A percentile compares a stretch with the other conserved stretches of the same genome.
Conservation (phyloP, 2,797 vertebrate genomes). For the Microcaecilia unicolor region DNA sequence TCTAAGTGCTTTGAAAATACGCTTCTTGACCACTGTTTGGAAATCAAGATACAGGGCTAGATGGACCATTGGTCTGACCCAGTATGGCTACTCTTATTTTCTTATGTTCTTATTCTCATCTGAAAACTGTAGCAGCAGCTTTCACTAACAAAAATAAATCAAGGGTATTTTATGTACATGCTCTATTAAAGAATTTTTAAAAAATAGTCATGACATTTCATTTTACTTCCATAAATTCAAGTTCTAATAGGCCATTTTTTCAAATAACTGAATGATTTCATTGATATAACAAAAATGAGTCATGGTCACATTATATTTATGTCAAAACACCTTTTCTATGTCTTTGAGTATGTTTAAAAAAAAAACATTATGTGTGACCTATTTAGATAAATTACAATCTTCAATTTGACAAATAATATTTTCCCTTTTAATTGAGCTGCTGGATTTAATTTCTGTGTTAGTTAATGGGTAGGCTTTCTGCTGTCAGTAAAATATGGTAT, state of each 20-base stretch:
- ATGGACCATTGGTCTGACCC: no score
- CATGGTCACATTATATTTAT: background rate
- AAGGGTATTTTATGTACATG: background rate
- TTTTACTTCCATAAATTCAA: background rate
- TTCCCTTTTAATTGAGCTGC: background rate
- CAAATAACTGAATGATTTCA: background rate
- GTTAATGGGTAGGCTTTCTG: no score
- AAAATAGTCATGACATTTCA: background rate
- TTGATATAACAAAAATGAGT: conserved; percentile 8
- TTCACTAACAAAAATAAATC: background rate
- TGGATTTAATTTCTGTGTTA: background rate
- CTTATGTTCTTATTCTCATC: no score
- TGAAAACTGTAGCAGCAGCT: background rate
- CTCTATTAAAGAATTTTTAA: background rate
- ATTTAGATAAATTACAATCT: conserved; percentile 6
- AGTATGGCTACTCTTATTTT: no score
- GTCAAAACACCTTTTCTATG: background rate
- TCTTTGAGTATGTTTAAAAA: no score
- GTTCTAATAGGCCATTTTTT: conserved; percentile 6
- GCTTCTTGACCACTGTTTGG: no score
- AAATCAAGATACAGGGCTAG: no score
- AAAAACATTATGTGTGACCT: no score
- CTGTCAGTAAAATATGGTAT: no score
- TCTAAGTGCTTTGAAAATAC: no score
- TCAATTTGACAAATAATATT: background rate